Percentiles rank a stretch among this genome's conserved stretches.
These are phyloP conservation scores for Miltochrista miniata DNA, from an alignment of 2,888 invertebrate genomes.

Conservation along the genomic window DNA sequence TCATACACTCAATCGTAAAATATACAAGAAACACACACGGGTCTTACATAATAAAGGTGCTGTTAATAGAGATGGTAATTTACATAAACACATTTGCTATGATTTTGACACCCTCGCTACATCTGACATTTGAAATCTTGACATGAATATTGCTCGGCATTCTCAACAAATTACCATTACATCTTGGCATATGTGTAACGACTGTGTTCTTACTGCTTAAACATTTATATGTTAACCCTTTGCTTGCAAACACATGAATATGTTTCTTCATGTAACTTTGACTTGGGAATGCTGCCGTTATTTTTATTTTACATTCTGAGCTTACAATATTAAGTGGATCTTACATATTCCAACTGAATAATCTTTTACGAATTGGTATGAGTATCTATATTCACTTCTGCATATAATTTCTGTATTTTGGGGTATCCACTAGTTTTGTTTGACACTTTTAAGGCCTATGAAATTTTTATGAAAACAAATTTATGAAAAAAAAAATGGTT, in stretches of 20 bases:
- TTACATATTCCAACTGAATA: background rate
- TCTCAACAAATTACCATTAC: constrained; percentile 51
- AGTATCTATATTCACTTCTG: no score
- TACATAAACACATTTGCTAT: constrained; percentile 80
- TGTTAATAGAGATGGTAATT: constrained; percentile 78
- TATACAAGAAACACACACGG: constrained; percentile 48
- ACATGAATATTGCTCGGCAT: constrained; percentile 60
- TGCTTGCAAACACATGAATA: background rate
- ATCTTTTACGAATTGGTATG: no score
- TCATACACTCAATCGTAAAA: constrained; percentile 39
- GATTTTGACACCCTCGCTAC: constrained; percentile 75
- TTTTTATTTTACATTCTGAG: no score
- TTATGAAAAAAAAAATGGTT: no score
- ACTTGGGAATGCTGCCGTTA: background rate
- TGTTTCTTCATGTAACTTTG: background rate
- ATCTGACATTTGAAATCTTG: constrained; percentile 73
- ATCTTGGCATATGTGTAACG: constrained; percentile 47
- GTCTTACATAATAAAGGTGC: constrained; percentile 52
- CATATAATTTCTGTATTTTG: no score
- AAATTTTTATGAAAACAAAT: no score
- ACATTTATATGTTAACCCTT: constrained; percentile 38
- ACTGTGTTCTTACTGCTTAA: constrained; percentile 49
- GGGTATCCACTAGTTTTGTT: no score
- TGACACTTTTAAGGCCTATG: no score
- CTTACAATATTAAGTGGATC: background rate